A percentile compares a stretch with the other conserved stretches of the same genome.
Conservation (phyloP, 2,888 invertebrate species). For the Sesia apiformis region DNA sequence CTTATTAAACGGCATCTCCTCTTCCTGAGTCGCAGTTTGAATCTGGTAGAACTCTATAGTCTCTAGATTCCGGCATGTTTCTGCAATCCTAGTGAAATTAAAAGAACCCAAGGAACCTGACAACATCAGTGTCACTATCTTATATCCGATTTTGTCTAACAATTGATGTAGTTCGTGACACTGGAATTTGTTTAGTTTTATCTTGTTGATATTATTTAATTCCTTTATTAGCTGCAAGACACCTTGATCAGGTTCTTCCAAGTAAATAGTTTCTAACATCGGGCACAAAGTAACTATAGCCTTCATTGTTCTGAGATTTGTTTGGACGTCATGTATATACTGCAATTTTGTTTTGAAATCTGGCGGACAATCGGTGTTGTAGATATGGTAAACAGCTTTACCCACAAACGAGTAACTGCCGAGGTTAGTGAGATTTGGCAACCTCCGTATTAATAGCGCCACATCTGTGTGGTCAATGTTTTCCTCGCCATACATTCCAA, state of each 20-base stretch:
- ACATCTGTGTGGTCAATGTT: constrained; percentile 79
- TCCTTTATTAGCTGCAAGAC: constrained; percentile 67
- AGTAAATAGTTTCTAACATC: constrained; percentile 76
- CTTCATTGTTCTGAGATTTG: constrained; percentile 73
- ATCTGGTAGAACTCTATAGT: constrained; percentile 80
- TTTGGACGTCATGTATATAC: constrained; percentile 79
- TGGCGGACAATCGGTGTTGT: constrained; percentile 66
- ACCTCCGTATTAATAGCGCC: constrained; percentile 75
- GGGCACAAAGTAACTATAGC: constrained; percentile 77
- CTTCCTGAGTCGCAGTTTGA: constrained; percentile 73
- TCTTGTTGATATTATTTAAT: constrained; percentile 61
- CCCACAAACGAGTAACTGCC: constrained; percentile 82
- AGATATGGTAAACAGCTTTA: constrained; percentile 72
- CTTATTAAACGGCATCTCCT: constrained; percentile 73
- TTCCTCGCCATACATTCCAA: constrained; percentile 81
- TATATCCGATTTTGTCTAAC: constrained; percentile 70
- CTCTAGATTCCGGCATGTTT: constrained; percentile 74
- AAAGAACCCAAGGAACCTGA: constrained; percentile 74
- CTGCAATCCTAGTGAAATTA: constrained; percentile 74
- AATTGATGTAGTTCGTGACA: constrained; percentile 76
- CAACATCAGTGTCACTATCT: constrained; percentile 71
- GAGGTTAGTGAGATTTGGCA: constrained; percentile 78
- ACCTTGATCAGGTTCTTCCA: constrained; percentile 76
- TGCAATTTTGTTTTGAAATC: constrained; percentile 77
- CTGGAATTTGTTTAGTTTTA: constrained; percentile 77